These are phyloP conservation scores for Columba janthina DNA, from an alignment of 2,113 vertebrate species.

Conservation along the genomic window DNA sequence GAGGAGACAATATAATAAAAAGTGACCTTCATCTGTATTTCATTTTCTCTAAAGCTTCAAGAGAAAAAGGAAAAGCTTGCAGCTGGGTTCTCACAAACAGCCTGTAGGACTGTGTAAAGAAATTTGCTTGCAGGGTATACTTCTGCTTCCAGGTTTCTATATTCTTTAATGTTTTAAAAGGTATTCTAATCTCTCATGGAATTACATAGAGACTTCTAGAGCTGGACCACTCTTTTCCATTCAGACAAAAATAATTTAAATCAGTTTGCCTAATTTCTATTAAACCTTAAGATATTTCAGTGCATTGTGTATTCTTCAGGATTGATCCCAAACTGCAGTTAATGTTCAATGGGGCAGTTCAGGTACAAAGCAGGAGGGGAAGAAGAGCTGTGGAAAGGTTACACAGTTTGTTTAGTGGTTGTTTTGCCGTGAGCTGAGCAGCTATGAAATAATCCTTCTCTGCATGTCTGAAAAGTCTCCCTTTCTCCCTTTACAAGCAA, in stretches of 20 bases:
- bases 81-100: neutral
- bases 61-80: neutral
- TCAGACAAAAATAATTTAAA: neutral
- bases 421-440: neutral
- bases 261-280: neutral
- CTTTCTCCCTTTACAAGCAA: neutral
- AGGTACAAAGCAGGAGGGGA: neutral
- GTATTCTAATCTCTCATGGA: neutral
- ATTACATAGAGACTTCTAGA: neutral
- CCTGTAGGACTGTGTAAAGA: neutral
- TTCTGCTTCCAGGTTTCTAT: neutral
- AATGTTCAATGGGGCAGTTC: neutral
- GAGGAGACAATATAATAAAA: neutral
- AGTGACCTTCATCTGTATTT: constrained; percentile 16
- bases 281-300: neutral
- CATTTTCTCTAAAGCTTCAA: constrained; percentile 17
- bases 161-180: neutral
- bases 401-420: neutral
- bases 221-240: neutral
- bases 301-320: neutral
- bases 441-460: neutral
- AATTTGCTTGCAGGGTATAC: neutral
- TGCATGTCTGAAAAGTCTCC: neutral
- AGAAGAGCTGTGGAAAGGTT: neutral
- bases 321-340: neutral